Percentiles rank a stretch among this genome's conserved stretches.
Evolutionary conservation across 2,888 invertebrate species (phyloP).

Genomic region (Drosophila koepferae): DNA sequence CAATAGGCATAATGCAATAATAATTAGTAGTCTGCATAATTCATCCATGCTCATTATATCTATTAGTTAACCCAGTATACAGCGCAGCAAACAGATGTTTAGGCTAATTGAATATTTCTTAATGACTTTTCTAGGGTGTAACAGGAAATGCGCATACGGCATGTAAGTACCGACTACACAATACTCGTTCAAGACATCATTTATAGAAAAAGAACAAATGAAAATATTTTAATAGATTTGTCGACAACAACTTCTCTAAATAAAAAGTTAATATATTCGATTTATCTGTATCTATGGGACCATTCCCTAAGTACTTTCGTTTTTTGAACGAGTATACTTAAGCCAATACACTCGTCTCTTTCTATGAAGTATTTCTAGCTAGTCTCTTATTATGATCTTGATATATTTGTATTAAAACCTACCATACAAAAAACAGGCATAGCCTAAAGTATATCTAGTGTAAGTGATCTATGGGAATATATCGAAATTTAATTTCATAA

Average conservation of each 20-base stretch:
- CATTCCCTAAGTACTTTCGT: no score
- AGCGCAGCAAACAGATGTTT: neutral
- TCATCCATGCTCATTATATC: neutral
- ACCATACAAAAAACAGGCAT: neutral
- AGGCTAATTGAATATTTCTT: neutral
- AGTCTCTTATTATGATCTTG: neutral
- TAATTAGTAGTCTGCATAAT: neutral
- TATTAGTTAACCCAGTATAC: neutral
- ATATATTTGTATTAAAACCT: no score
- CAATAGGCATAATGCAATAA: neutral
- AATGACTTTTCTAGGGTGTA: neutral
- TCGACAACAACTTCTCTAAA: no score
- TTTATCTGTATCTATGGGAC: no score
- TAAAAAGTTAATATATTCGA: no score
- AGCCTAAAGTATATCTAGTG: neutral
- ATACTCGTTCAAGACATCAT: neutral
- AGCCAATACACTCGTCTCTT: no score
- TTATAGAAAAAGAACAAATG: no score
- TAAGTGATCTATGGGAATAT: neutral
- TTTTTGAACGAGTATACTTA: no score
- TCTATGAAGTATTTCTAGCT: neutral
- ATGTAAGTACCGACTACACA: neutral
- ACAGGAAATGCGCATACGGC: neutral
- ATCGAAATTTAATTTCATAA: slow-evolving; percentile 4
- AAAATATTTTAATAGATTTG: no score